Conservation (phyloP, 2,797 vertebrate species). For the Hypotaenidia philippensis region DNA sequence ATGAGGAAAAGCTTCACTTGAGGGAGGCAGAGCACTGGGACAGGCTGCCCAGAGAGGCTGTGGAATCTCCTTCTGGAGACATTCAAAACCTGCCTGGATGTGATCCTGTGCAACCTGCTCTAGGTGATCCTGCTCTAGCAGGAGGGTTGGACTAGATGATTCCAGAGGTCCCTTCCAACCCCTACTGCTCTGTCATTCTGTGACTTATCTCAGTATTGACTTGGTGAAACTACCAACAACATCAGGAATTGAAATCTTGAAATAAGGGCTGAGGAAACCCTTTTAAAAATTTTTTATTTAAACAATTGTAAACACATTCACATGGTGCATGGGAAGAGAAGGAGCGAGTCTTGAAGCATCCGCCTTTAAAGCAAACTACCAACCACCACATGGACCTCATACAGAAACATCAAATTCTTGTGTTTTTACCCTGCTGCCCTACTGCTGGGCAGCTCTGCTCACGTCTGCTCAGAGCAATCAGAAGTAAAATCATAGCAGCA, state of each 20-base stretch:
- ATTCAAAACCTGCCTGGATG: too few relatives aligned
- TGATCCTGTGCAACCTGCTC: too few relatives aligned
- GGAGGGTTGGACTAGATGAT: too few relatives aligned
- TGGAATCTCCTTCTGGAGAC: too few relatives aligned
- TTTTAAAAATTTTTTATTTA: neutral
- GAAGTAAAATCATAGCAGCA: neutral
- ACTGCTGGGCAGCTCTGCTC: neutral
- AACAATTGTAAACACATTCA: neutral
- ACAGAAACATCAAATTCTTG: neutral
- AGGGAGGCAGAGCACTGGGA: too few relatives aligned
- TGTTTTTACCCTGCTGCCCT: neutral
- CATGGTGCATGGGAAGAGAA: neutral
- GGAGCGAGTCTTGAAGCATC: neutral
- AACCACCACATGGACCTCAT: neutral
- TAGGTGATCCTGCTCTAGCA: too few relatives aligned
- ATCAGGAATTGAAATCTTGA: neutral
- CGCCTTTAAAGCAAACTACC: neutral
- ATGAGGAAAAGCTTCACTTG: too few relatives aligned
- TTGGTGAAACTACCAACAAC: neutral
- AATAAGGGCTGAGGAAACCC: neutral
- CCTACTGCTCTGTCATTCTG: too few relatives aligned
- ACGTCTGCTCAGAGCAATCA: neutral
- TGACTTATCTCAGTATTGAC: neutral
- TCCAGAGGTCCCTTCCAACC: too few relatives aligned
- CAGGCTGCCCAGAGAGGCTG: too few relatives aligned